Evolutionary conservation across 1,140 invertebrate species (phyloP).

Genomic region (Penaeus chinensis): DNA sequence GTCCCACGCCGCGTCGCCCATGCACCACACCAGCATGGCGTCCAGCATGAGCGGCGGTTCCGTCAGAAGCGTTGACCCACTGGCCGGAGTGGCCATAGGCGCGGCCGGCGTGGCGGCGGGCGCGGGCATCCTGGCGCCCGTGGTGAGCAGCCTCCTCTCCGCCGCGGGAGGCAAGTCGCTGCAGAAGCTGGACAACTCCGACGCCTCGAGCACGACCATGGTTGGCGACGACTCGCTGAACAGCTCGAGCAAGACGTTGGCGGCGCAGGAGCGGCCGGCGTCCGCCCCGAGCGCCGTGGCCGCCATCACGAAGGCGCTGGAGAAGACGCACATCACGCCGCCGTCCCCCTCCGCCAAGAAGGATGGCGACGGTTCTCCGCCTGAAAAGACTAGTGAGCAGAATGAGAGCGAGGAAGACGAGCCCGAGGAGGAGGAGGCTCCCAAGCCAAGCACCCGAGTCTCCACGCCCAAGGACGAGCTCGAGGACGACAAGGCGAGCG

Average conservation of each 20-base stretch:
- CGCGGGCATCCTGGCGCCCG: conserved; percentile 52
- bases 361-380: not conserved
- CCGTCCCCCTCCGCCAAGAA: conserved; percentile 30
- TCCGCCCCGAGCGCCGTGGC: conserved; percentile 16
- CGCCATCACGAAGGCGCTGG: conserved; percentile 31
- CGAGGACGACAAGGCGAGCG: conserved; percentile 61
- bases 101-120: conserved; percentile 54
- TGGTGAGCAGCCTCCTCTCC: conserved; percentile 48
- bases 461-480: conserved; percentile 38
- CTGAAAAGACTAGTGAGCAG: too few relatives aligned
- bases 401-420: not conserved
- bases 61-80: conserved; percentile 59
- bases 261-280: conserved; percentile 19
- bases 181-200: conserved; percentile 50
- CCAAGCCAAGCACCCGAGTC: conserved; percentile 8
- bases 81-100: conserved; percentile 55
- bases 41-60: conserved; percentile 61
- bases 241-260: conserved; percentile 26
- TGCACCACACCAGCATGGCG: conserved; percentile 57
- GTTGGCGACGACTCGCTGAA: conserved; percentile 40
- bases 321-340: conserved; percentile 43
- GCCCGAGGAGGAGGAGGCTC: conserved; percentile 14
- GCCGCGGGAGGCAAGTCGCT: conserved; percentile 37
- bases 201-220: conserved; percentile 46
- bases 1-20: conserved; percentile 20